Conservation (phyloP, 2,888 invertebrate species). For the Ophioninae sp. region DNA sequence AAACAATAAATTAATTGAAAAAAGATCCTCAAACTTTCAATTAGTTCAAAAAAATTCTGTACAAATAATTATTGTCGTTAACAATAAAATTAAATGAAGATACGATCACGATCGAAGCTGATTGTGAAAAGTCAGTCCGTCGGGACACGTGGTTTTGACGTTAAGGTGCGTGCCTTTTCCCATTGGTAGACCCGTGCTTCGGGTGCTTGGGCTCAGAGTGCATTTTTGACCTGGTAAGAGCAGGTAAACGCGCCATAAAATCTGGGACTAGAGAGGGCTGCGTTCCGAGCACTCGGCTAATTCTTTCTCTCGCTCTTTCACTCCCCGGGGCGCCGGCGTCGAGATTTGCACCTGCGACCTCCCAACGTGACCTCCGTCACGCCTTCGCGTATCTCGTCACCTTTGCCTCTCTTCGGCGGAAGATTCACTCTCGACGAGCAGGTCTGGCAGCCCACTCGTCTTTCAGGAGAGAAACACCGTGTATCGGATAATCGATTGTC, state of each 20-base stretch:
- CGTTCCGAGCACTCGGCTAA: conserved; percentile 7
- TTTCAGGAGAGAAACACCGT: too few relatives aligned
- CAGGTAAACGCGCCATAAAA: conserved; percentile 63
- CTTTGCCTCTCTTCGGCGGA: conserved; percentile 43
- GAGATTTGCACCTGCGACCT: conserved; percentile 71
- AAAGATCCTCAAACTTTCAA: too few relatives aligned
- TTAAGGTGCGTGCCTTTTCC: not conserved
- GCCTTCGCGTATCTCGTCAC: conserved; percentile 30
- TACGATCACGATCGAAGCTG: not conserved
- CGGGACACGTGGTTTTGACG: not conserved
- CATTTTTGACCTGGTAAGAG: conserved; percentile 45
- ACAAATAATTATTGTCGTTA: too few relatives aligned
- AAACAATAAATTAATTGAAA: too few relatives aligned
- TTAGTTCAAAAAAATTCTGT: too few relatives aligned
- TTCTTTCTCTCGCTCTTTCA: conserved; percentile 18
- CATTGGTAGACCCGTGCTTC: conserved; percentile 4
- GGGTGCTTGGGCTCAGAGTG: conserved; percentile 28
- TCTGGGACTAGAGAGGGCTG: conserved; percentile 61
- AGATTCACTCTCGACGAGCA: conserved; percentile 15
- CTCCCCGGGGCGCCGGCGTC: conserved; percentile 72
- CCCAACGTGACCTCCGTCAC: conserved; percentile 53
- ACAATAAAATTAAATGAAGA: too few relatives aligned
- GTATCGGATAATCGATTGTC: too few relatives aligned
- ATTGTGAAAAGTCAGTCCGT: not conserved
- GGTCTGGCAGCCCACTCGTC: conserved; percentile 11